Conservation (phyloP, 2,888 invertebrate species). For the Kryphioiulus occultus region DNA sequence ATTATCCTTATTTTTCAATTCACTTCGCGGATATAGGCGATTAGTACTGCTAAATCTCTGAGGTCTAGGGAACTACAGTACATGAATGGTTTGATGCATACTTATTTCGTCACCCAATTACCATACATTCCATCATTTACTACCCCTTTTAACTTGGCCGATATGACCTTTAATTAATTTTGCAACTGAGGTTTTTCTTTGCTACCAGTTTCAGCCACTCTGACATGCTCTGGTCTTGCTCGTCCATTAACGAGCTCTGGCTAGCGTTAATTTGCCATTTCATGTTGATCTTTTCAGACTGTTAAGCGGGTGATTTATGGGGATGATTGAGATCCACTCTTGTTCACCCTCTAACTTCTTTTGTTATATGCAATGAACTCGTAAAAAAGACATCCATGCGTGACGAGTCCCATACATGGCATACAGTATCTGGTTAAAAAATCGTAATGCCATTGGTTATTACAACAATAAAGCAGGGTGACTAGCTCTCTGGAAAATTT, state of each 20-base stretch:
- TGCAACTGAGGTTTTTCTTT: not conserved
- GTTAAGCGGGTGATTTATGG: constrained; percentile 1
- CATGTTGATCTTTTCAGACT: constrained; percentile 24
- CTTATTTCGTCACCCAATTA: too few species aligned
- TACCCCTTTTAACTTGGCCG: not conserved
- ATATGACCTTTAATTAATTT: not conserved
- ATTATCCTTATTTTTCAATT: not conserved
- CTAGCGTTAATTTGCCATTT: constrained; percentile 25
- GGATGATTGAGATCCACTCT: constrained; percentile 24
- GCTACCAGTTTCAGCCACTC: not conserved
- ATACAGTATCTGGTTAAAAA: constrained; percentile 17
- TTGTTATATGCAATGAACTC: not conserved
- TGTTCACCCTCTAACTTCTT: not conserved
- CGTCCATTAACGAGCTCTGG: constrained; percentile 25
- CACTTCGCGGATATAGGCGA: not conserved
- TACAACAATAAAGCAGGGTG: not conserved
- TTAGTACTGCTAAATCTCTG: not conserved
- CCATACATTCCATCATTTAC: too few species aligned
- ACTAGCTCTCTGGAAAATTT: too few species aligned
- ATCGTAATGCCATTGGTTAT: not conserved
- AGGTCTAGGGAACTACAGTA: not conserved
- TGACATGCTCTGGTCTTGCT: not conserved
- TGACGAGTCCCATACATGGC: not conserved
- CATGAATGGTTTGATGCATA: not conserved
- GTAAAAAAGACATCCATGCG: not conserved